Base-by-base conservation (phyloP, 2,113 vertebrate genomes). In the Salvelinus namaycush region DNA sequence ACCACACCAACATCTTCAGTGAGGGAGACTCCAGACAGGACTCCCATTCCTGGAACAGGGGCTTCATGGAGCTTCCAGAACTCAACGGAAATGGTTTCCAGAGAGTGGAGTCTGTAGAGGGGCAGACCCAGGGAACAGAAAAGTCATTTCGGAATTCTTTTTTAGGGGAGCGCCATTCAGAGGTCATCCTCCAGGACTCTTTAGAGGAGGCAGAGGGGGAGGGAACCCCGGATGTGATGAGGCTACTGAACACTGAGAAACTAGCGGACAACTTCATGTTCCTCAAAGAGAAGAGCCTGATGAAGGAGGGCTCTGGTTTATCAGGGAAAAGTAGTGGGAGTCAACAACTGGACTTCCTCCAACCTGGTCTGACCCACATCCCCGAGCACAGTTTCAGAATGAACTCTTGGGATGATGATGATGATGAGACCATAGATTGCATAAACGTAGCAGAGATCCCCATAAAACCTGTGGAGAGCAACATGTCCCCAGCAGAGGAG, bases 191-290 rank as follows among this genome's bases (percentile, higher is more conserved):
- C 5, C 87, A 86, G 62, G 88, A 75, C 77, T 84, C 82, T 18
- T 74, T 57, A 66, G 82, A 51, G 73, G 80, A 87, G 64, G 48
- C 60, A n/a, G 81, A 87, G 12, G 51, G 12, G 5, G 51, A 14
- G 51, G 3, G 51, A 18, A 90, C 89, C 27, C 81, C 78, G 2
- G 81, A 90, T 9, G 79, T 82, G 65, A 90, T 64, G 73, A 86
- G 83, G 59, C 51, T 92, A 73, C 80, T 94, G 81, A 94, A 90
- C 75, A 81, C 87, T 66, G 94, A 95, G 79, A 95, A 96, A 79
- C 89, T 97, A 20, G 83, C 93, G 2, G 94, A 95, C 76, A 99
- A 99, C 87, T 98, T 95, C 80, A 54, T 94, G 71, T 98, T 98
- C 89, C 96, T 98, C 77, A 94, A 93, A 84, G 95, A 97, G 72